Base-by-base conservation (phyloP, 2,888 invertebrate species). In the Mythimna loreyi region DNA sequence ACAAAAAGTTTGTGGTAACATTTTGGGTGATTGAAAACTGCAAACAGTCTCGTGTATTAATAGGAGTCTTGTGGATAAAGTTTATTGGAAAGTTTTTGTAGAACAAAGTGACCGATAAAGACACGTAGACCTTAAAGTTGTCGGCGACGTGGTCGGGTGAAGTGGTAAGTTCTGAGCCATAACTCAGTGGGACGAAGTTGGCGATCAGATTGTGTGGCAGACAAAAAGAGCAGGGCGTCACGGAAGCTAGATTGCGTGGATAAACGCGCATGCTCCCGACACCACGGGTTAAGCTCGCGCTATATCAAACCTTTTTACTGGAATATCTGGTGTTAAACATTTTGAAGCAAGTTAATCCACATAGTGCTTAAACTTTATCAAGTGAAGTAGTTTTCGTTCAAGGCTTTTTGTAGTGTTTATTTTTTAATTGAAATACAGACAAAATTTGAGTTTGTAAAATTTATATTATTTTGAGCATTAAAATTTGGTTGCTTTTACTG, bases 131-230 rank as follows among this genome's bases (percentile, higher is more conserved):
- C 86, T 87, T 86, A 85, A 90, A 90, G 83, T 87, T 88, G 85
- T 85, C 76, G 82, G 82, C 81, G 82, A 77, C 81, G 82, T 85
- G 81, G 83, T 87, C 67, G 81, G 86, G 85, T 83, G 84, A 85
- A 91, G 89, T 88, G 87, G 88, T 87, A 91, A 92, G 89, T 92
- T 92, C 78, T 81, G 83, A 86, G 91, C 89, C 84, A 91, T 92
- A 92, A 92, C 89, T 92, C 88, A 92, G 85, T 84, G 81, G 79
- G 81, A 84, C 81, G 85, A 92, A 92, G 89, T 93, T 91, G 83
- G 81, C 88, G 90, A 93, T 92, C 92, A 92, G 92, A 93, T 93
- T 90, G 93, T 87, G 84, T 65, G 80, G 61, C 82, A 85, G 87
- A 88, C 89, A 90, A 90, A 91, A 91, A 90, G 88, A 84, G 86